Evolutionary conservation across 2,797 vertebrate genomes (phyloP).

Genomic region (Vultur gryphus): DNA sequence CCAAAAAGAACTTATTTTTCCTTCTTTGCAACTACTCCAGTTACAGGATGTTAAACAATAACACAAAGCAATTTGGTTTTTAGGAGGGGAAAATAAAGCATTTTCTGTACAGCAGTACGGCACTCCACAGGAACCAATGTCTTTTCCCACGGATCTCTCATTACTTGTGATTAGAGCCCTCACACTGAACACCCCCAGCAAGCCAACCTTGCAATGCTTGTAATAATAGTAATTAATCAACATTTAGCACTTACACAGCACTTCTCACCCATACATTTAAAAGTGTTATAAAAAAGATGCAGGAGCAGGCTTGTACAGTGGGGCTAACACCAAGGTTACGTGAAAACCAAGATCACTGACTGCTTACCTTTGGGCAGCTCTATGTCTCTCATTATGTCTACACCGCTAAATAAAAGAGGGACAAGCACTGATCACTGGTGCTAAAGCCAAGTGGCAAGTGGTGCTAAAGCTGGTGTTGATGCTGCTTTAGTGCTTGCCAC

Average conservation of each 20-base stretch:
- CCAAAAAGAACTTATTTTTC: constrained; percentile 9
- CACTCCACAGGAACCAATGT: background rate
- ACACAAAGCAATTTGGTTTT: constrained; percentile 11
- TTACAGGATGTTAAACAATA: constrained; percentile 8
- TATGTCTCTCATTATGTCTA: background rate
- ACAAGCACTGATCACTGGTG: background rate
- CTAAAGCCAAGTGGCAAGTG: background rate
- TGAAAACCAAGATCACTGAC: background rate
- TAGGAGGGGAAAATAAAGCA: constrained; percentile 1
- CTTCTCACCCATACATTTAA: background rate
- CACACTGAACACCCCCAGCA: background rate
- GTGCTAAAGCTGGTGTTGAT: background rate
- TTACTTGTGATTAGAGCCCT: background rate
- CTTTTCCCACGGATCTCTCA: constrained; percentile 22
- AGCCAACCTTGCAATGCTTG: background rate
- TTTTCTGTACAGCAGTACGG: constrained; percentile 29
- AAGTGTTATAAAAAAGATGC: background rate
- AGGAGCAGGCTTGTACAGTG: background rate
- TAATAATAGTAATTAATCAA: background rate
- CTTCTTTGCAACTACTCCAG: constrained; percentile 1
- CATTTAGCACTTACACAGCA: background rate
- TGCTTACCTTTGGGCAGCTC: background rate
- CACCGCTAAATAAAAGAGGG: background rate
- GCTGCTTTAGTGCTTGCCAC: accelerated
- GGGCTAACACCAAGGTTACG: background rate